Conservation (phyloP, 1,140 invertebrate genomes). For the Branchinecta lynchi region DNA sequence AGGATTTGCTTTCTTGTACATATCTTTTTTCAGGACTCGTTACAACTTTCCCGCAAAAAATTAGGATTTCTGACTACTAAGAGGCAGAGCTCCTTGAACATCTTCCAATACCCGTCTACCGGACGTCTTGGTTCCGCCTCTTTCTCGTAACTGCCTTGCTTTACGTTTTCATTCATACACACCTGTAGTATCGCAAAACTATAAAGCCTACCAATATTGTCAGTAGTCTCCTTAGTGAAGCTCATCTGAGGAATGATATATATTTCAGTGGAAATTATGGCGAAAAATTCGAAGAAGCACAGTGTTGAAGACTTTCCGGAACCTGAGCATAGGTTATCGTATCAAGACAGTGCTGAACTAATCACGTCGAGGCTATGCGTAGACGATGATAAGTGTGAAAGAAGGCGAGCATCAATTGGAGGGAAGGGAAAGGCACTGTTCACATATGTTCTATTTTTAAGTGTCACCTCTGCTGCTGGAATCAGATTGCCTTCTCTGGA, state of each 20-base stretch:
- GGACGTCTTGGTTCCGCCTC: neutral
- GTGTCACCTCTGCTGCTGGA: neutral
- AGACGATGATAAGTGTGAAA: neutral
- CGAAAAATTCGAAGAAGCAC: no score
- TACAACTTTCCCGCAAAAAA: no score
- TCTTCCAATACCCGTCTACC: neutral
- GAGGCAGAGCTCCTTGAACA: no score
- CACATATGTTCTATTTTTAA: neutral
- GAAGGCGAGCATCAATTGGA: neutral
- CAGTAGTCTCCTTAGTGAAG: no score
- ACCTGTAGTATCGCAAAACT: neutral
- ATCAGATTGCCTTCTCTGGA: neutral
- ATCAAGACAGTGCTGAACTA: neutral
- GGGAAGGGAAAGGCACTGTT: neutral
- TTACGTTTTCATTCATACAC: conserved; percentile 8
- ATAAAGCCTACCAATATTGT: neutral
- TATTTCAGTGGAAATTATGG: no score
- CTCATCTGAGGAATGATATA: no score
- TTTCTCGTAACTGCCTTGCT: neutral
- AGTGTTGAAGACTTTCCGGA: no score
- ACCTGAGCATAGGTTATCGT: neutral
- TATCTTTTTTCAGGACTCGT: no score
- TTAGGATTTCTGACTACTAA: no score
- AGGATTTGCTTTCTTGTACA: no score
- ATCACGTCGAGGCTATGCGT: neutral